Evolutionary conservation across 1,140 invertebrate species (phyloP).

Genomic region (Halesus radiatus): DNA sequence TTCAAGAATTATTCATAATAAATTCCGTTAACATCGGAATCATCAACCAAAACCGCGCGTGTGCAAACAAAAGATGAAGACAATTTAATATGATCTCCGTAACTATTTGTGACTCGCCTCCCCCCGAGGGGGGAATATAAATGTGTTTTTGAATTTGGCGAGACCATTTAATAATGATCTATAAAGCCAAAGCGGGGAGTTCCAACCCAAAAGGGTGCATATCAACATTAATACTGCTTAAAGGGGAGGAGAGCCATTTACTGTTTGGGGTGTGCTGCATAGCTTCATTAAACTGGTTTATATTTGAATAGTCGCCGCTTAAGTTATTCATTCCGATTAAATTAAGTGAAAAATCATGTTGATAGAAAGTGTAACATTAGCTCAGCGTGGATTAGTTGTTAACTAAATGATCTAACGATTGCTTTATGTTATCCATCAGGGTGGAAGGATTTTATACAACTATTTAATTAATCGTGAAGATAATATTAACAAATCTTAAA

Average conservation of each 20-base stretch:
- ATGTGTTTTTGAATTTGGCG: constrained; percentile 33
- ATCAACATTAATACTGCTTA: constrained; percentile 7
- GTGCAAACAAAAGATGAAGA: constrained; percentile 1
- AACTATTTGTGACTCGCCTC: constrained; percentile 10
- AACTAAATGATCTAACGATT: no score
- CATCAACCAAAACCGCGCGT: no score
- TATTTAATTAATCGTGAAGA: no score
- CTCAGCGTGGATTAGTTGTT: no score
- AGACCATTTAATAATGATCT: constrained; percentile 36
- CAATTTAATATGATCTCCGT: constrained; percentile 6
- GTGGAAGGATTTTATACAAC: no score
- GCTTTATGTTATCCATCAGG: no score
- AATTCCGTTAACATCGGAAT: no score
- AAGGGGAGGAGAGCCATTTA: not conserved
- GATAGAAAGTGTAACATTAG: no score
- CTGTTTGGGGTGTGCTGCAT: not conserved
- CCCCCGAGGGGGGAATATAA: not conserved
- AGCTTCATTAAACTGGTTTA: constrained; percentile 6
- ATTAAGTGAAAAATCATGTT: not conserved
- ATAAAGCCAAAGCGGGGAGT: constrained; percentile 31
- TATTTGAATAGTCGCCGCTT: constrained; percentile 1
- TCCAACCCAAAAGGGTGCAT: constrained; percentile 28
- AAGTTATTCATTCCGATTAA: not conserved
- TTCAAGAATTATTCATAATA: no score
- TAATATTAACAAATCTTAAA: no score